phyloP scores from a whole-genome alignment of 2,888 invertebrate species.

The Trachelus tabidus region DNA sequence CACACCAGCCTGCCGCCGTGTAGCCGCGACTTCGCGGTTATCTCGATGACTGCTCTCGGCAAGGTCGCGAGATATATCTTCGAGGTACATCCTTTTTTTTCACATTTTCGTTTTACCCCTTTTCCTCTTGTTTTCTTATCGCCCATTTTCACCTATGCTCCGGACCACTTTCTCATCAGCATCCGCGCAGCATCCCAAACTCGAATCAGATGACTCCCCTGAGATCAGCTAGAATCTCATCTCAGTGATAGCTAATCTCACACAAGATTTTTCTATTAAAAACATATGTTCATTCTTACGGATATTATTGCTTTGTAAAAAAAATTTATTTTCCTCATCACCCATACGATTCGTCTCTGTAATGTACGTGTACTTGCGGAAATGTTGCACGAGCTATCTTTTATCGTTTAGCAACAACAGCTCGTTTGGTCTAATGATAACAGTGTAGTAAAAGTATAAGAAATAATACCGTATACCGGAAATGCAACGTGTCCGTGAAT shows the following conservation, averaged over 20 bases:
- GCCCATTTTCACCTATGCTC: not conserved
- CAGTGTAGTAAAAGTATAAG: not conserved
- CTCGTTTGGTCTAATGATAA: not conserved
- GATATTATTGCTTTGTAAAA: not conserved
- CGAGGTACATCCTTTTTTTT: not conserved
- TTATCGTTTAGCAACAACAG: not conserved
- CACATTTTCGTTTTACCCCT: not conserved
- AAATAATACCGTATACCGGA: not conserved
- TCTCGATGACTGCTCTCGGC: conserved; percentile 31
- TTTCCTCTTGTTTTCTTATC: not conserved
- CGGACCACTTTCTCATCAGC: not conserved
- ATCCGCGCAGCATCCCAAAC: not conserved
- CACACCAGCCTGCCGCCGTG: conserved; percentile 31
- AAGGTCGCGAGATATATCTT: not conserved
- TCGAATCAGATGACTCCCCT: not conserved
- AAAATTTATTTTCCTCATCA: not conserved
- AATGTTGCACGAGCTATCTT: too few species aligned
- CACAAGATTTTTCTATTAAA: not conserved
- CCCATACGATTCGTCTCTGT: not conserved
- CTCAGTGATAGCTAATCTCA: not conserved
- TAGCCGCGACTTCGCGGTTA: conserved; percentile 40
- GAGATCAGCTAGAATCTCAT: not conserved
- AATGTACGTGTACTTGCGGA: not conserved
- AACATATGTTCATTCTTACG: not conserved
- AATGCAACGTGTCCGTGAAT: conserved; percentile 1